Conservation (phyloP, 2,888 invertebrate species). For the Scaptomyza cyrtandrae region DNA sequence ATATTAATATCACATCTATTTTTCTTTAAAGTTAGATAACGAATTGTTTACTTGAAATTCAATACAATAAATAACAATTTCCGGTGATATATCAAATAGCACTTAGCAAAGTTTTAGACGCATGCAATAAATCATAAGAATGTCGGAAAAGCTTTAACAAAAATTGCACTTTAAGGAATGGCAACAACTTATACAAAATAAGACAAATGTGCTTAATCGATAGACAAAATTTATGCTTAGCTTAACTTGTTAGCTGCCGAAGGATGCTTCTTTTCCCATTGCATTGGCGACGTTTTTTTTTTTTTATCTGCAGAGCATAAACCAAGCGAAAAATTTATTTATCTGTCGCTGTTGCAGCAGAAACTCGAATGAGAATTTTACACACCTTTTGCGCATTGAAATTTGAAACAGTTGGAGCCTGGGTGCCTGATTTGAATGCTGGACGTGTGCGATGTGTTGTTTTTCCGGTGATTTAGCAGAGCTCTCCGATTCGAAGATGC, state of each 20-base stretch:
- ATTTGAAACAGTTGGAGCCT: background rate
- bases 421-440: conserved; percentile 65
- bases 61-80: background rate
- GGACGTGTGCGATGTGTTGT: conserved; percentile 58
- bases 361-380: conserved; percentile 66
- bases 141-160: background rate
- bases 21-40: too few species aligned
- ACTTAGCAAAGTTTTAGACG: background rate
- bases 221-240: conserved; percentile 12
- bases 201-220: conserved; percentile 8
- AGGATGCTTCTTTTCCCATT: background rate
- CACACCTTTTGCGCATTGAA: conserved; percentile 49
- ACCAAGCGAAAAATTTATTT: conserved; percentile 29
- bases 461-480: conserved; percentile 74
- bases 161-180: background rate
- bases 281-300: background rate
- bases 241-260: conserved; percentile 18
- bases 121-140: background rate
- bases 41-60: background rate
- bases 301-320: background rate
- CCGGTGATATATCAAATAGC: background rate
- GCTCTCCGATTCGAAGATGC: conserved; percentile 11
- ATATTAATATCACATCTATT: too few species aligned
- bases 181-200: background rate
- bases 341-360: conserved; percentile 25